Conservation (phyloP, 2,888 invertebrate species). For the Tetheella fluctuosa region DNA sequence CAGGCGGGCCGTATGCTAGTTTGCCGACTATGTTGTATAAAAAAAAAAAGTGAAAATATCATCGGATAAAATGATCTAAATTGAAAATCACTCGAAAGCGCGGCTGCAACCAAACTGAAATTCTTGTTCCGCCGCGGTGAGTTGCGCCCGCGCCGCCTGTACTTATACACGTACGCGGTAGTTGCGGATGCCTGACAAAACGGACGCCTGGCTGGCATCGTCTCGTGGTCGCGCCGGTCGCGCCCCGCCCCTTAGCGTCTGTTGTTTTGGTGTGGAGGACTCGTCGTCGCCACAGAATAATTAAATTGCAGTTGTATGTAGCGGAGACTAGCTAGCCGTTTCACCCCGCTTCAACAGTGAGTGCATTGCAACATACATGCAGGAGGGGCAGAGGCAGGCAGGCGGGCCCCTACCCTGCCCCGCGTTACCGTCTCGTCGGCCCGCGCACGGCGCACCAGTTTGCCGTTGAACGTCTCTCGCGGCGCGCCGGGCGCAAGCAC, state of each 20-base stretch:
- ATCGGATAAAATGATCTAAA: too few species aligned
- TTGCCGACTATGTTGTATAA: too few species aligned
- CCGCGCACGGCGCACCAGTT: constrained; percentile 69
- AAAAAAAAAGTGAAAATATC: too few species aligned
- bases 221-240: too few species aligned
- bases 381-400: constrained; percentile 64
- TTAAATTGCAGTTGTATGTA: constrained; percentile 15
- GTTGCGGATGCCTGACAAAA: too few species aligned
- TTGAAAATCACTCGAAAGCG: too few species aligned
- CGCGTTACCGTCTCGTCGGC: constrained; percentile 49
- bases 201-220: too few species aligned
- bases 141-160: too few species aligned
- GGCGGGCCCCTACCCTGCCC: constrained; percentile 75
- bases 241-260: constrained; percentile 18
- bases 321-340: constrained; percentile 46
- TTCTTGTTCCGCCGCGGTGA: too few species aligned
- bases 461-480: constrained; percentile 79
- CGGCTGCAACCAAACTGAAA: too few species aligned
- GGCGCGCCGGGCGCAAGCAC: constrained; percentile 62
- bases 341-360: constrained; percentile 50
- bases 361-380: constrained; percentile 80
- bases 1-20: too few species aligned
- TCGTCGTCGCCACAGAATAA: constrained; percentile 23
- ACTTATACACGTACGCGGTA: too few species aligned
- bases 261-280: constrained; percentile 48